Evolutionary conservation across 2,888 invertebrate species (phyloP).

Genomic region (Antheraea yamamai): DNA sequence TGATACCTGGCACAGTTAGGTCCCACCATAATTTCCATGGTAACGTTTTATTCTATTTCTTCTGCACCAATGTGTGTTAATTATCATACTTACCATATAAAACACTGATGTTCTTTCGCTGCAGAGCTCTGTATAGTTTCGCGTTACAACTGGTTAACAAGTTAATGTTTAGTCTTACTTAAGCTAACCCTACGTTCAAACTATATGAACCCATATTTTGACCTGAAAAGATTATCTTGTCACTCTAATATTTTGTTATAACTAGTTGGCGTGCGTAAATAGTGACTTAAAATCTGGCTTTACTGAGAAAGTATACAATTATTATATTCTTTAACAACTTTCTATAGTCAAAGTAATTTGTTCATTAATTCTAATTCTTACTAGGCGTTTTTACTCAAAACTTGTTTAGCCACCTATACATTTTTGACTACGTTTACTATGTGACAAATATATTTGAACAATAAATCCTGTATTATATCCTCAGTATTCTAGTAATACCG

Average conservation of each 20-base stretch:
- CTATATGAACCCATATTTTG: too few species aligned
- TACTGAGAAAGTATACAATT: background rate
- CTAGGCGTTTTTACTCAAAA: background rate
- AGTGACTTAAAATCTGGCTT: background rate
- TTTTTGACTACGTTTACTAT: background rate
- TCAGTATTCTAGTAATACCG: constrained; percentile 1
- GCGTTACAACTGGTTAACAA: too few species aligned
- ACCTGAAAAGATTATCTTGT: background rate
- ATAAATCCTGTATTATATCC: background rate
- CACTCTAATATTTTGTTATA: background rate
- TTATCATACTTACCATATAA: too few species aligned
- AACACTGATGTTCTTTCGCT: too few species aligned
- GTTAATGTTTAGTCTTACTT: too few species aligned
- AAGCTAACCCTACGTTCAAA: too few species aligned
- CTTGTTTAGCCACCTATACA: background rate
- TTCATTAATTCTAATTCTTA: background rate
- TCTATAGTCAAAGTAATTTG: background rate
- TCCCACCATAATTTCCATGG: too few species aligned
- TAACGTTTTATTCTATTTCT: too few species aligned
- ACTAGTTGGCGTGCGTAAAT: background rate
- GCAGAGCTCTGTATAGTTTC: too few species aligned
- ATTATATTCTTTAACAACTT: too few species aligned
- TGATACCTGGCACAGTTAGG: too few species aligned
- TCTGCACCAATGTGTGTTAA: too few species aligned
- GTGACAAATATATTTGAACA: background rate